Evolutionary conservation across 2,797 vertebrate genomes (phyloP), one percentile per base, ranked within the genome.

Genomic region (Mormyrops boulengeri): DNA sequence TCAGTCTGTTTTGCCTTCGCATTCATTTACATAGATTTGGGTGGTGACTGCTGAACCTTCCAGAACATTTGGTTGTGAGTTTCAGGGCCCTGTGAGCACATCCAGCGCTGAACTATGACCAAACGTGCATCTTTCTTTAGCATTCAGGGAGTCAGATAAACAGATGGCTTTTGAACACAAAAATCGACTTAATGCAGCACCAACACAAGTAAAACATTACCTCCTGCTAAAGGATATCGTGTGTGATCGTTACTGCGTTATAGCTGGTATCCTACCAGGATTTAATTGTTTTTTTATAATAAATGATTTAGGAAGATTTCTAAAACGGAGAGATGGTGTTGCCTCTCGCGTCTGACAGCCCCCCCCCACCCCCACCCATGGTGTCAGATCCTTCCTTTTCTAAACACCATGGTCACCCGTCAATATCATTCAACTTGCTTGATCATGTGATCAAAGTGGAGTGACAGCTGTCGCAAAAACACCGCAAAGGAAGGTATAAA

Each of bases 381-480:
- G 41, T 6, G 60, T 66, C 57, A 52, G 12, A 62, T 87, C 62
- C 34, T 38, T 57, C 44, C 34, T 14, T 87, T 77, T 87, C 60
- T 44, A 26, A 87, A 53, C 19, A 47, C 84, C 53, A 26, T 17
- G 11, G 11, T 9, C 19, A 17, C 30, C 52, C 34, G n/a, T 87
- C 89, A 22, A 53, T 86, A 89, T 52, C 57, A 66, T 89, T 86
- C 66, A 86, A 89, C 44, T 22, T 22, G 5, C 80, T 86, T 85
- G 22, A 89, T 86, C 85, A 30, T 19, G 57, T 73, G 55, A 85
- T 89, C 84, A 85, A 84, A 86, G 82, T 41, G 57, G 50, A 69
- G 14, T 26, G 50, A 62, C 50, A 89, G 62, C 85, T 89, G 60
- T 66, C n/a, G 53, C 8, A 44, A 89, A 73, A 82, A 82, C 34